Conservation (phyloP, 2,113 vertebrate genomes). For the Stegostoma tigrinum region DNA sequence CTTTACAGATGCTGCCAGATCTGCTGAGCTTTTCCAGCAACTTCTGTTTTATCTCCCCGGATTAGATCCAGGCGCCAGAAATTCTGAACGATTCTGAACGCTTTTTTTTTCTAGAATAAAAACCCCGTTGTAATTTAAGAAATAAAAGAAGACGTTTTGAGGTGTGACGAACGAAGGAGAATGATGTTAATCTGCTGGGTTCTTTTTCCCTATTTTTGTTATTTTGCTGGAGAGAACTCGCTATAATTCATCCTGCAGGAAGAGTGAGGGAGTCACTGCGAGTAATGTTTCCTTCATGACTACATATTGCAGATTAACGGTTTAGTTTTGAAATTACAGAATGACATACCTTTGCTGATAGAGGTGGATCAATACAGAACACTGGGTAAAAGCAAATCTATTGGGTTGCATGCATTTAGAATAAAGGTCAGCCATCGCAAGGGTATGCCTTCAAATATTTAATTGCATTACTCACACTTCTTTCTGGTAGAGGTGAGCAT, state of each 20-base stretch:
- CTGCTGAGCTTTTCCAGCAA: neutral
- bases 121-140: neutral
- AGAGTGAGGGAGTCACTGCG: neutral
- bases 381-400: neutral
- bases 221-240: neutral
- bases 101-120: neutral
- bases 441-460: neutral
- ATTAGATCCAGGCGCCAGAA: neutral
- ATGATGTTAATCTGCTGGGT: neutral
- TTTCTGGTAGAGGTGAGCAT: neutral
- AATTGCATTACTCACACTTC: neutral
- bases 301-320: neutral
- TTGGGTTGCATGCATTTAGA: neutral
- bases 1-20: too few species aligned
- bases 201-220: neutral
- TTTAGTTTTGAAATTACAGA: neutral
- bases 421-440: neutral
- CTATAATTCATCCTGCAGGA: neutral
- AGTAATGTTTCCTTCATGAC: neutral
- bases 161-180: neutral
- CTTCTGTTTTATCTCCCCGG: neutral
- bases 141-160: neutral
- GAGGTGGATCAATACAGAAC: neutral
- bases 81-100: neutral
- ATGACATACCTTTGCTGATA: neutral